Percentiles rank a stretch among this genome's conserved stretches.
These are phyloP conservation scores for Macrotus californicus DNA, from an alignment of 2,113 vertebrate genomes.

Conservation along the genomic window DNA sequence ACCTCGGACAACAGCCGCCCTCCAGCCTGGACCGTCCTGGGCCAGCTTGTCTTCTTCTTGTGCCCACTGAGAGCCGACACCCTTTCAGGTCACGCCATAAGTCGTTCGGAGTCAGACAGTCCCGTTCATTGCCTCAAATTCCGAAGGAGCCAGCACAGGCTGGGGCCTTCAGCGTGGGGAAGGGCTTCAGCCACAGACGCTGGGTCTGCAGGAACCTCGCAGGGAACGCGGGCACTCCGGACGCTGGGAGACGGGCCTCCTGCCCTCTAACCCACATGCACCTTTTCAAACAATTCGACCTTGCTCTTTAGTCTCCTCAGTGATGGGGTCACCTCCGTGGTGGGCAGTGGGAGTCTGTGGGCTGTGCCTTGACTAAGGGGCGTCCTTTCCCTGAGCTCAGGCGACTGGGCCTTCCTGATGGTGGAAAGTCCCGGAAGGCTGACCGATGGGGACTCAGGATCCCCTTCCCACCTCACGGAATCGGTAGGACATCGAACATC, in stretches of 20 bases:
- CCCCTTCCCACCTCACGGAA: background rate
- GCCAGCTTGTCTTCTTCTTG: no score
- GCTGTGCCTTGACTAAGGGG: accelerated
- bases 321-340: accelerated
- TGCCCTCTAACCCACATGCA: background rate
- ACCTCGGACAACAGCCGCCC: no score
- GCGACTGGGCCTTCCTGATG: background rate
- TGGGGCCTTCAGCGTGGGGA: background rate
- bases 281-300: background rate
- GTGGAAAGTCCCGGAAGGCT: background rate
- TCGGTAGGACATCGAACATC: accelerated
- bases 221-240: background rate
- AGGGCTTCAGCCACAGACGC: background rate
- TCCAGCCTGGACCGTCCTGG: no score
- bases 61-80: background rate
- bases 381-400: background rate
- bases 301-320: background rate
- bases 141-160: background rate
- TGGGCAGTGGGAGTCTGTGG: accelerated
- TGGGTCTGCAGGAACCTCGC: background rate
- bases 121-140: no score
- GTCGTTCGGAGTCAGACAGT: background rate
- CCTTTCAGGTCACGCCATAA: background rate
- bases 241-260: accelerated
- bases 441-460: background rate